Percentiles rank a stretch among this genome's conserved stretches.
Evolutionary conservation across 2,888 invertebrate genomes (phyloP).

Genomic region (Mythimna lalbum): DNA sequence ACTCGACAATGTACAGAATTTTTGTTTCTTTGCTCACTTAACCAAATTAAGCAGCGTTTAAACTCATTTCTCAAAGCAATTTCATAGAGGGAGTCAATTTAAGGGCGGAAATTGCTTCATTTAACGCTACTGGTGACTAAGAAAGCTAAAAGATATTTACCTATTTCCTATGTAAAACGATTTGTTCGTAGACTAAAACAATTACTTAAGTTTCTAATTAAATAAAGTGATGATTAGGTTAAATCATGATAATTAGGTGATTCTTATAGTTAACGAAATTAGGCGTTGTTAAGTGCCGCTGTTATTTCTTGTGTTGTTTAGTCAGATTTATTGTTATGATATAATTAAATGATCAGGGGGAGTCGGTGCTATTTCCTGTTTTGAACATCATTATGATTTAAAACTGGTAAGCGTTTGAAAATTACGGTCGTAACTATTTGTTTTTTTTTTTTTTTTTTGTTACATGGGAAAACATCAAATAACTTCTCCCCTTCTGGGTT

Average conservation of each 20-base stretch:
- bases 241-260: conserved; percentile 53
- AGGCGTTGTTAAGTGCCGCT: conserved; percentile 40
- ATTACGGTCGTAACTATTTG: background rate
- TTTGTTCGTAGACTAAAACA: conserved; percentile 50
- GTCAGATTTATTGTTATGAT: conserved; percentile 51
- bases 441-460: background rate
- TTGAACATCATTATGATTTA: background rate
- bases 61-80: conserved; percentile 76
- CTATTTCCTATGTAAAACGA: conserved; percentile 65
- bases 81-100: conserved; percentile 79
- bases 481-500: too few relatives aligned
- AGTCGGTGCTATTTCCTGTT: conserved; percentile 2
- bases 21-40: conserved; percentile 73
- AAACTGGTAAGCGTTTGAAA: too few relatives aligned
- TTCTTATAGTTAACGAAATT: conserved; percentile 54
- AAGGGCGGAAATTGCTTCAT: conserved; percentile 82
- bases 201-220: conserved; percentile 51
- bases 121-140: conserved; percentile 78
- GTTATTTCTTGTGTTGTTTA: conserved; percentile 42
- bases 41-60: conserved; percentile 73
- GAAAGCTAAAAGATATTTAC: conserved; percentile 70
- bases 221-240: conserved; percentile 45
- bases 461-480: too few relatives aligned
- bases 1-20: conserved; percentile 61
- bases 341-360: conserved; percentile 40